These are phyloP conservation scores for Galbula dea DNA, from an alignment of 2,113 vertebrate species.

Conservation along the genomic window DNA sequence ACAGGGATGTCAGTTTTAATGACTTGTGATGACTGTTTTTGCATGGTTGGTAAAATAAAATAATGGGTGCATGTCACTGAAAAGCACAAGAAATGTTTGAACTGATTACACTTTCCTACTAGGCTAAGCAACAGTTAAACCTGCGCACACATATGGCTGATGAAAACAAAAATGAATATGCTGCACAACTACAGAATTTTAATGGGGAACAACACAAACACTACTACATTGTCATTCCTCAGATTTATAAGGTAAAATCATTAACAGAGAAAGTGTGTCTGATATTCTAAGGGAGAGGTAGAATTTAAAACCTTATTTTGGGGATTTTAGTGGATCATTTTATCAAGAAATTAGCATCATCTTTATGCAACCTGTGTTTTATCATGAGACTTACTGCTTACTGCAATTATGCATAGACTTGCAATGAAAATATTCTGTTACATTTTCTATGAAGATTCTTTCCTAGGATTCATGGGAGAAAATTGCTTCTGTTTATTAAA, in stretches of 20 bases:
- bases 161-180: slow-evolving; percentile 98
- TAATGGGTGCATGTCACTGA: not conserved
- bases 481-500: not conserved
- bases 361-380: not conserved
- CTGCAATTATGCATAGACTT: not conserved
- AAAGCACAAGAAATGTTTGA: slow-evolving; percentile 18
- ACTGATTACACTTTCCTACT: not conserved
- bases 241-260: slow-evolving; percentile 92
- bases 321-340: not conserved
- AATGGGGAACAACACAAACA: slow-evolving; percentile 97
- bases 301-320: not conserved
- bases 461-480: not conserved
- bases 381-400: not conserved
- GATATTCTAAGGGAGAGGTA: not conserved
- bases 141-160: slow-evolving; percentile 92
- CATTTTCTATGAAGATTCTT: not conserved
- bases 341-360: not conserved
- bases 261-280: not conserved
- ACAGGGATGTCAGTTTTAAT: not conserved
- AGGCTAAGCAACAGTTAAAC: slow-evolving; percentile 96
- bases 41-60: not conserved
- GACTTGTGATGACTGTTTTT: not conserved
- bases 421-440: not conserved
- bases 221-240: slow-evolving; percentile 92
- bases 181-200: slow-evolving; percentile 94